Conservation (phyloP, 2,797 vertebrate species). For the Caiman crocodilus region DNA sequence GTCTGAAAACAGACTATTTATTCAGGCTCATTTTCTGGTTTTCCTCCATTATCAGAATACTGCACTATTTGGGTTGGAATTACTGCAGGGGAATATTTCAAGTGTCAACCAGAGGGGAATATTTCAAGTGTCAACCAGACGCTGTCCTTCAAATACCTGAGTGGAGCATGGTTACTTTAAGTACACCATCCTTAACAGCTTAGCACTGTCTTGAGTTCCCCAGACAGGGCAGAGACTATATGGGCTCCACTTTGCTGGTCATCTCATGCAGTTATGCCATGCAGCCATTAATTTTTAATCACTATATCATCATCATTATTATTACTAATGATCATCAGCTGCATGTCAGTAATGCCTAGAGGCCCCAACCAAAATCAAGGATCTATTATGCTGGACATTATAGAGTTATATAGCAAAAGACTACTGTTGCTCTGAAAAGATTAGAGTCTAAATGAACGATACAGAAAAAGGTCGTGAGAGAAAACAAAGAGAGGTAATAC, state of each 20-base stretch:
- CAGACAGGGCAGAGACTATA: neutral
- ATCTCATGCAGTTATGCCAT: neutral
- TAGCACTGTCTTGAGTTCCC: conserved; percentile 52
- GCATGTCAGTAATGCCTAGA: neutral
- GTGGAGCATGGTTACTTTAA: rapidly evolving
- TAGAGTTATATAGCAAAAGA: neutral
- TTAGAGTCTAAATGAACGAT: neutral
- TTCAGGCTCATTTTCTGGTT: neutral
- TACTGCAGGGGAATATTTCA: neutral
- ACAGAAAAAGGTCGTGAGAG: neutral
- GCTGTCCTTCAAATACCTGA: neutral
- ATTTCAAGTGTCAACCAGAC: neutral
- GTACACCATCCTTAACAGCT: conserved; percentile 27
- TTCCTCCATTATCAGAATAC: neutral
- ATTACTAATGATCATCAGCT: neutral
- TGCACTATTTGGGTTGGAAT: conserved; percentile 29
- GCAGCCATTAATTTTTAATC: neutral
- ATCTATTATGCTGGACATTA: neutral
- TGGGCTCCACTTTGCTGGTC: neutral
- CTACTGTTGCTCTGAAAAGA: rapidly evolving
- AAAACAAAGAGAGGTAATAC: neutral
- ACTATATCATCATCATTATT: rapidly evolving
- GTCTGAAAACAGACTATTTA: neutral
- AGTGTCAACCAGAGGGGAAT: neutral
- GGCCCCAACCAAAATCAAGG: neutral